These are phyloP conservation scores for Misgurnus mizolepis DNA, from an alignment of 2,113 vertebrate genomes.

Conservation along the genomic window DNA sequence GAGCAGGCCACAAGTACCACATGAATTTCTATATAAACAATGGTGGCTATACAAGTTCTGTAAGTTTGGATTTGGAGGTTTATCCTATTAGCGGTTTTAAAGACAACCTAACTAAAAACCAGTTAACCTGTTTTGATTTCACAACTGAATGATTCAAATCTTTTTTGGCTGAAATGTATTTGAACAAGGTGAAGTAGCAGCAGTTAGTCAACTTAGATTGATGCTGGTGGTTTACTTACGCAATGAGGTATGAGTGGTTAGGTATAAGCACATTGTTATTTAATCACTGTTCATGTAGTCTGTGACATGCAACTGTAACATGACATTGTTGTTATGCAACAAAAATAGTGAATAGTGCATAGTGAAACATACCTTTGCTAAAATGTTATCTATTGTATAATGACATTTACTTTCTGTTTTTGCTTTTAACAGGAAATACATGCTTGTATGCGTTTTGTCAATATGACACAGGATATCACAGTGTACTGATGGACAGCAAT, in stretches of 20 bases:
- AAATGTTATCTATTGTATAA: slow-evolving; percentile 1
- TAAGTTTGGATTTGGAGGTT: slow-evolving; percentile 13
- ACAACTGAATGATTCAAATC: neutral
- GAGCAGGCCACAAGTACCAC: neutral
- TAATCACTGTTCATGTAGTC: too few species aligned
- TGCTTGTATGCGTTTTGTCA: slow-evolving; percentile 3
- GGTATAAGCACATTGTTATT: too few species aligned
- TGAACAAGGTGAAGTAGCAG: neutral
- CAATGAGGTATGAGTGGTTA: too few species aligned
- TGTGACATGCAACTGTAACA: too few species aligned
- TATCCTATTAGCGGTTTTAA: slow-evolving; percentile 21
- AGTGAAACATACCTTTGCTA: too few species aligned
- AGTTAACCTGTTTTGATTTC: neutral
- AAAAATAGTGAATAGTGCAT: too few species aligned
- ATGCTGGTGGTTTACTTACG: too few species aligned
- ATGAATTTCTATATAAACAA: slow-evolving; percentile 17
- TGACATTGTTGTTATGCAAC: too few species aligned
- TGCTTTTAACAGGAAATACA: slow-evolving; percentile 21
- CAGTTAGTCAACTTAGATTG: too few species aligned
- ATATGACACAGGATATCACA: slow-evolving; percentile 16
- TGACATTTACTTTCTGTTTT: neutral
- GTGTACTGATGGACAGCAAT: slow-evolving; percentile 43
- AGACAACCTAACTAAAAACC: neutral
- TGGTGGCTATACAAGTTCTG: slow-evolving; percentile 9
- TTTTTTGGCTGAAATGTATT: neutral